Conservation (phyloP, 2,113 vertebrate species). For the Phocoena phocoena region DNA sequence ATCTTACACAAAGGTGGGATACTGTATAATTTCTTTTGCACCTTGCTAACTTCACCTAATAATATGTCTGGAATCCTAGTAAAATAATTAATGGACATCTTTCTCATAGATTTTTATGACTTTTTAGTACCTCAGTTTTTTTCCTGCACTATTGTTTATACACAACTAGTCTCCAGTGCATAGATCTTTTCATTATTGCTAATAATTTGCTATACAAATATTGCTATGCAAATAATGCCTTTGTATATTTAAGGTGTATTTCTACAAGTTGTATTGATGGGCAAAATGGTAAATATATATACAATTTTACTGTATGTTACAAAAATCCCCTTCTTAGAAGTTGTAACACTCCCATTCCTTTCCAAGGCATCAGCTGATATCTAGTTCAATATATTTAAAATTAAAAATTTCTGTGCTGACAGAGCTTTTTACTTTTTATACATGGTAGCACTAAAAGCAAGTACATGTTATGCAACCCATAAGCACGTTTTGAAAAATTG, state of each 20-base stretch:
- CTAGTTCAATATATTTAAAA: not conserved
- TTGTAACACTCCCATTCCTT: not conserved
- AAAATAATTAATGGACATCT: not conserved
- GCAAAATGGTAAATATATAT: not conserved
- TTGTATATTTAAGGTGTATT: not conserved
- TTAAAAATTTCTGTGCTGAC: not conserved
- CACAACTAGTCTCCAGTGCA: not conserved
- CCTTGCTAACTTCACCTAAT: not conserved
- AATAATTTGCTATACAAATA: not conserved
- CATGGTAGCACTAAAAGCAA: not conserved
- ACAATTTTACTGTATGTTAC: not conserved
- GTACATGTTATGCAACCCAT: not conserved
- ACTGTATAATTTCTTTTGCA: not conserved
- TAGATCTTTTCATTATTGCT: not conserved
- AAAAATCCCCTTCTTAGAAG: not conserved
- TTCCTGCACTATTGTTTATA: not conserved
- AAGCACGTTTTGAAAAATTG: not conserved
- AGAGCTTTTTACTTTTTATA: constrained; percentile 15
- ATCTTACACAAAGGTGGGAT: not conserved
- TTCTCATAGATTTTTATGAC: not conserved
- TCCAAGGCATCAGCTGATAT: not conserved
- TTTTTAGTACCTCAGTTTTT: not conserved
- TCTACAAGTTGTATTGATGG: not conserved
- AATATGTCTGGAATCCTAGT: not conserved
- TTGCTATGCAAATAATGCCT: not conserved